Evolutionary conservation across 1,140 invertebrate species (phyloP), one percentile per base, ranked within the genome.

Genomic region (Eriosoma lanigerum): DNA sequence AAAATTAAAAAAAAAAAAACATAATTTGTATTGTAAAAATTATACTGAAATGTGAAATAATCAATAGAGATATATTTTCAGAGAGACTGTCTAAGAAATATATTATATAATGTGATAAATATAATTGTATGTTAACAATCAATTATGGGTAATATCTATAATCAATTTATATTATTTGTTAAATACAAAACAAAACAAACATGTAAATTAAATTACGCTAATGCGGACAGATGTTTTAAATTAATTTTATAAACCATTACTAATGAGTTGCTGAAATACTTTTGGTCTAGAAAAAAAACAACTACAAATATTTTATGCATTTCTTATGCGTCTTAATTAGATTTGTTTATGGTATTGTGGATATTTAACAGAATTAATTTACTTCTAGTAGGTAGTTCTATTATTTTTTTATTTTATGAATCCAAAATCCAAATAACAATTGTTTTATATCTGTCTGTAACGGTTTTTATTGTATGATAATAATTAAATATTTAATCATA

Each of bases 151-250:
- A n/a, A n/a, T n/a, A 29, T n/a, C 6, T 6, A 3, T 72, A 9
- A 72, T 26, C 52, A 50, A 72, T 72, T 52, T 52, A 4, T 46
- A 68, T 24, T 46, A 32, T 19, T 12, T 24, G 13, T 72, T 29
- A n/a, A 52, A 38, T 24, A n/a, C 19, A 72, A 26, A 38, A 38
- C 32, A 54, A 54, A 48, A 4, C 10, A 48, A 58, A 58, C 68
- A 24, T 29, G 46, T 52, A 72, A 72, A 52, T 72, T 72, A 52
- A 50, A 72, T 19, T 29, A 52, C 15, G 68, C 24, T 72, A 50
- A 52, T 52, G 3, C 46, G n/a, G 52, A 32, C 68, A 72, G 68
- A 72, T 72, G 68, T 50, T 72, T 72, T 29, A 52, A 52, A 72
- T 72, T 72, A 4, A 15, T 50, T 70, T 50, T 9, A 70, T 26